Conservation (phyloP, 2,888 invertebrate genomes). For the Panopea generosa region DNA sequence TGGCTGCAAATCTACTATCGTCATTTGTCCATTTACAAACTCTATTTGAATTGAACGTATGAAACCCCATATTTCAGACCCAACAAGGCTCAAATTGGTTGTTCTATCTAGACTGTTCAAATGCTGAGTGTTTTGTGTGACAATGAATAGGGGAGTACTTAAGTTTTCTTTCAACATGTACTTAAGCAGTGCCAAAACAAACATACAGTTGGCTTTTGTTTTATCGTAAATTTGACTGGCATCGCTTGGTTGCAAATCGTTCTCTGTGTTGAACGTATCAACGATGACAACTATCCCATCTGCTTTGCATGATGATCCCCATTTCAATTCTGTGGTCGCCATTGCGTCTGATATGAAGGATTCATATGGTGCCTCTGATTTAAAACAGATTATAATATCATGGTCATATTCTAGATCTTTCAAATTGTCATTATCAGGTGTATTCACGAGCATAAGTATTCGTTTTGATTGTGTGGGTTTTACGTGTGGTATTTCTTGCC, state of each 20-base stretch:
- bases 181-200: neutral
- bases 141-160: neutral
- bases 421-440: no score
- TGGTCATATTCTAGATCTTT: no score
- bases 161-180: neutral
- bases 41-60: slow-evolving; percentile 29
- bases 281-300: no score
- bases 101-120: neutral
- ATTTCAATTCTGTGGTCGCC: no score
- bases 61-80: slow-evolving; percentile 61
- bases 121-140: slow-evolving; percentile 1
- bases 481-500: neutral
- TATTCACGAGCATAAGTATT: no score
- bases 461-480: no score
- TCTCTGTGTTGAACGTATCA: neutral
- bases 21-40: slow-evolving; percentile 17
- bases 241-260: no score
- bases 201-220: neutral
- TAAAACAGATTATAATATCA: no score
- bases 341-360: no score
- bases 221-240: neutral
- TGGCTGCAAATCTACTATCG: slow-evolving; percentile 33
- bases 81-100: slow-evolving; percentile 1
- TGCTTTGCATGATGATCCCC: no score
- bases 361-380: no score